A percentile compares a stretch with the other conserved stretches of the same genome.
Evolutionary conservation across 2,113 vertebrate genomes (phyloP).

Genomic region (Microtus montanus): DNA sequence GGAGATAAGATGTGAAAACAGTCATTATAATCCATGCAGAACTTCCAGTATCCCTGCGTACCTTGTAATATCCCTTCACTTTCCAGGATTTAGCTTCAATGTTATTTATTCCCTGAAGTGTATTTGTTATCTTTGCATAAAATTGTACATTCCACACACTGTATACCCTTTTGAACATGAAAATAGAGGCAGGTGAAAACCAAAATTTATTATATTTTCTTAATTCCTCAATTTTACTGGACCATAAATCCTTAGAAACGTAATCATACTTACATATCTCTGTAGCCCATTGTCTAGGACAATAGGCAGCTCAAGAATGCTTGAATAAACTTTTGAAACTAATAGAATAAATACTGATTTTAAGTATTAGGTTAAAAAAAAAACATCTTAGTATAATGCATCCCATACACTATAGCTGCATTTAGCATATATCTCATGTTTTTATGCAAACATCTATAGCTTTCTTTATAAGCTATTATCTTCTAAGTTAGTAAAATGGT

Average conservation of each 20-base stretch:
- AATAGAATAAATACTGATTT: slow-evolving; percentile 19
- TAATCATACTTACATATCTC: neutral
- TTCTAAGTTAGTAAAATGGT: slow-evolving; percentile 40
- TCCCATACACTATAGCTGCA: neutral
- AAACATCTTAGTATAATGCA: neutral
- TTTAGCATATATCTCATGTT: slow-evolving; percentile 35
- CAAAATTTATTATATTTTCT: slow-evolving; percentile 3
- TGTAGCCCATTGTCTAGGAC: neutral
- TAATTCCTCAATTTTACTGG: neutral
- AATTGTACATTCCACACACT: neutral
- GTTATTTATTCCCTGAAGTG: neutral
- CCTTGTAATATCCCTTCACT: neutral
- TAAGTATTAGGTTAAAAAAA: neutral
- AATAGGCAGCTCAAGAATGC: neutral
- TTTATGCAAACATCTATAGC: slow-evolving; percentile 1
- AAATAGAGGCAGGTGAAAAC: slow-evolving; percentile 10
- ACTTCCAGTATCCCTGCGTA: neutral
- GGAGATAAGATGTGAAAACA: neutral
- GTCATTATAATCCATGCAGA: neutral
- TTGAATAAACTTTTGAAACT: slow-evolving; percentile 15
- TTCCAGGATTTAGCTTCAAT: neutral
- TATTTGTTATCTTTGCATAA: neutral
- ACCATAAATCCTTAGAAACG: neutral
- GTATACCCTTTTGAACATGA: neutral
- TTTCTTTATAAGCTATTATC: slow-evolving; percentile 30